Conservation (phyloP, 2,113 vertebrate genomes). For the Naja naja region DNA sequence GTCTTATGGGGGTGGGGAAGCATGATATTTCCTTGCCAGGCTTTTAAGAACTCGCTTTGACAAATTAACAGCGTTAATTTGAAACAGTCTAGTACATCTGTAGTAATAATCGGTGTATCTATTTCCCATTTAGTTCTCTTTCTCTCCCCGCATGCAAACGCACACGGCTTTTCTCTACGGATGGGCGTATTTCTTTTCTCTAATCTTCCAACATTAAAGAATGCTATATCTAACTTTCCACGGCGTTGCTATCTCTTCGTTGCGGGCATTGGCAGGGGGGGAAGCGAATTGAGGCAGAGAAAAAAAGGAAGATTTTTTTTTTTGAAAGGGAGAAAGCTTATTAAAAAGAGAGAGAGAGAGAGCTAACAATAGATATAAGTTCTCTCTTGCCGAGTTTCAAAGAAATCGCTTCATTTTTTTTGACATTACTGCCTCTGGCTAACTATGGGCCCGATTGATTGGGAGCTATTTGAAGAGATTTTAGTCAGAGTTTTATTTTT, state of each 20-base stretch:
- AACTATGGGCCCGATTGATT: not conserved
- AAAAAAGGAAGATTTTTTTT: not conserved
- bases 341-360: not conserved
- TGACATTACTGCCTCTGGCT: not conserved
- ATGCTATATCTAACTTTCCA: not conserved
- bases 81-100: not conserved
- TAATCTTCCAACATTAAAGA: conserved; percentile 10
- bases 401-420: not conserved
- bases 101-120: rapidly evolving
- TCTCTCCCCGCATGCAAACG: not conserved
- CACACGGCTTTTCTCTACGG: not conserved
- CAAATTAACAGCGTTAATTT: conserved; percentile 1
- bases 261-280: not conserved
- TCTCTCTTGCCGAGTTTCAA: not conserved
- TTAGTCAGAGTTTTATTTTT: not conserved
- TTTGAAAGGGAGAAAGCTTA: not conserved
- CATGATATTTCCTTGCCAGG: not conserved
- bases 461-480: not conserved
- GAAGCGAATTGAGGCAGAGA: not conserved
- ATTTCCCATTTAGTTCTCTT: not conserved
- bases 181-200: not conserved
- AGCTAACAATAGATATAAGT: not conserved
- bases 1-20: not conserved
- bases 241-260: not conserved
- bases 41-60: not conserved